Conservation (phyloP, 2,888 invertebrate genomes). For the Tetranychus truncatus region DNA sequence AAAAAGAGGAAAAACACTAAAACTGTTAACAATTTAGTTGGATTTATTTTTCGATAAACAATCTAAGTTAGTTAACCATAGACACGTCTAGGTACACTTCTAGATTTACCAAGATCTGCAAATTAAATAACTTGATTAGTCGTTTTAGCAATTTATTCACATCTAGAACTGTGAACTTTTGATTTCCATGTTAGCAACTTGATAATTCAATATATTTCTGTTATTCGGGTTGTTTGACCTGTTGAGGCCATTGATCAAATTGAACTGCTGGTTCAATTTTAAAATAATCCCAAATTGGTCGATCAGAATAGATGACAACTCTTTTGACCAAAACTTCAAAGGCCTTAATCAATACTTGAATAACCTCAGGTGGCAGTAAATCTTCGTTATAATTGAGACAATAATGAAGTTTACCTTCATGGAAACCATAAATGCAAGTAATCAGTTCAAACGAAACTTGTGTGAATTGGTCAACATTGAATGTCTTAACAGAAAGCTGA, state of each 20-base stretch:
- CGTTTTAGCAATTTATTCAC: too few relatives aligned
- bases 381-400: background rate
- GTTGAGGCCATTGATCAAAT: background rate
- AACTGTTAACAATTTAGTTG: too few relatives aligned
- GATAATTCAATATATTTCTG: too few relatives aligned
- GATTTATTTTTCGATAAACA: too few relatives aligned
- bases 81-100: too few relatives aligned
- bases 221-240: too few relatives aligned
- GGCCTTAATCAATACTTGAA: background rate
- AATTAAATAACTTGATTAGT: too few relatives aligned
- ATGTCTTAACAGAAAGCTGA: background rate
- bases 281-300: background rate
- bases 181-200: too few relatives aligned
- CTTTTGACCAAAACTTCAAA: background rate
- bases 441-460: background rate
- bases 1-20: too few relatives aligned
- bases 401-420: slow-evolving; percentile 1
- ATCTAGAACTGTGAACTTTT: too few relatives aligned
- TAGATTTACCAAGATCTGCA: too few relatives aligned
- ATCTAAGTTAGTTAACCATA: too few relatives aligned
- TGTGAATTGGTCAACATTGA: background rate
- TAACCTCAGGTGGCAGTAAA: background rate
- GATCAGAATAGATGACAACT: background rate
- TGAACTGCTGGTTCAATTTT: background rate
- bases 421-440: background rate